These are phyloP conservation scores for Sarcophaga peregrina DNA, from an alignment of 1,140 invertebrate species.

Conservation along the genomic window DNA sequence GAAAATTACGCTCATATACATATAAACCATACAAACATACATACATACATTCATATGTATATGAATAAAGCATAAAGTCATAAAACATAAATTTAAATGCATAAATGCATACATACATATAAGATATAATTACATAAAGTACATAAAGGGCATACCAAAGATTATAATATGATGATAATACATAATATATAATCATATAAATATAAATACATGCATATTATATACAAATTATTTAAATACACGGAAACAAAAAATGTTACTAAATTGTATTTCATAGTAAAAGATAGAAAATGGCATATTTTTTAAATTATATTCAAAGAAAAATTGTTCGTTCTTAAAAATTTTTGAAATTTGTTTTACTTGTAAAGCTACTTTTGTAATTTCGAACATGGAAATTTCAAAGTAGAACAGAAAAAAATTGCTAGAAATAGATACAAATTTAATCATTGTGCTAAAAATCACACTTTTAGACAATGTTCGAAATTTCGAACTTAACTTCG, in stretches of 20 bases:
- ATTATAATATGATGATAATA: neutral
- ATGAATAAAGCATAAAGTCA: neutral
- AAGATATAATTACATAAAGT: constrained; percentile 18
- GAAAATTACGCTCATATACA: neutral
- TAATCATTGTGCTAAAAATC: too few species aligned
- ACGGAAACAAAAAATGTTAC: neutral
- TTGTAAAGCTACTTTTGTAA: too few species aligned
- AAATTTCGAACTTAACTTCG: too few species aligned
- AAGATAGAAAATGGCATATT: neutral
- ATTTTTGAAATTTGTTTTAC: too few species aligned
- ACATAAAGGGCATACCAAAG: constrained; percentile 19
- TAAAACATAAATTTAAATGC: neutral
- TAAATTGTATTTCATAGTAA: neutral
- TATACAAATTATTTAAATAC: neutral
- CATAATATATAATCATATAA: too few species aligned
- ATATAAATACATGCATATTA: neutral
- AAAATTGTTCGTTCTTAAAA: too few species aligned
- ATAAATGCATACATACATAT: constrained; percentile 39
- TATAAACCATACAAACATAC: neutral
- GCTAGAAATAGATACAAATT: too few species aligned
- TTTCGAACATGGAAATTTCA: too few species aligned
- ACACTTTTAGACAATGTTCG: too few species aligned
- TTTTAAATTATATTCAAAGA: too few species aligned
- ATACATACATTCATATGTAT: constrained; percentile 23
- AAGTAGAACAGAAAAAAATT: too few species aligned